phyloP scores from a whole-genome alignment of 1,140 invertebrate genomes.

The Oedothorax gibbosus region DNA sequence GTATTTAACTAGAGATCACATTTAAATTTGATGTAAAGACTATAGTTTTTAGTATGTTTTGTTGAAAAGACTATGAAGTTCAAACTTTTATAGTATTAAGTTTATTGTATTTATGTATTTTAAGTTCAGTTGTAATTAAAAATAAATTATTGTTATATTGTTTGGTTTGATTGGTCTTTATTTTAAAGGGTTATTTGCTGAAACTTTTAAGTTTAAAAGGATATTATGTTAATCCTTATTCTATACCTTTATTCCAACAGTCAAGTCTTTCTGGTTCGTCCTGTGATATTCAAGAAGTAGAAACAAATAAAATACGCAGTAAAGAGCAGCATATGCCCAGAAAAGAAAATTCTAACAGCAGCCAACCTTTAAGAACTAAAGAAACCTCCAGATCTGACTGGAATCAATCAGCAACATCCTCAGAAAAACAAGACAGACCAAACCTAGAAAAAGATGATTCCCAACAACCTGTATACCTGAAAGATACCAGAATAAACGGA shows the following conservation, averaged over 20 bases:
- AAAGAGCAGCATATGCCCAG: not conserved
- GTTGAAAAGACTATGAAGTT: too few relatives aligned
- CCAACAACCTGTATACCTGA: slow-evolving; percentile 15
- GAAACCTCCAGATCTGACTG: not conserved
- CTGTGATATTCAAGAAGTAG: not conserved
- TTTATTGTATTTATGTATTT: too few relatives aligned
- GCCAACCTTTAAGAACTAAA: not conserved
- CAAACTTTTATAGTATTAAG: too few relatives aligned
- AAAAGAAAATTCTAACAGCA: not conserved
- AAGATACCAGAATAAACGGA: slow-evolving; percentile 46
- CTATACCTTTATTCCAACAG: not conserved
- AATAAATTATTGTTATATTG: too few relatives aligned
- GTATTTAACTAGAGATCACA: too few relatives aligned
- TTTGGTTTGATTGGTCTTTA: too few relatives aligned
- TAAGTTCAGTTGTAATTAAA: too few relatives aligned
- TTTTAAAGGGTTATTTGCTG: not conserved
- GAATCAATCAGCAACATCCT: not conserved
- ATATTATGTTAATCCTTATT: not conserved
- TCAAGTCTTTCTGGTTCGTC: slow-evolving; percentile 8
- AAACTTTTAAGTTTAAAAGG: not conserved
- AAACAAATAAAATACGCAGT: not conserved
- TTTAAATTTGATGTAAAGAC: too few relatives aligned
- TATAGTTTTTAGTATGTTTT: too few relatives aligned
- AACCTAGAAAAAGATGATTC: not conserved
- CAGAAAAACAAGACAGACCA: slow-evolving; percentile 8